These are phyloP conservation scores for Plectrocnemia conspersa DNA, from an alignment of 1,140 invertebrate species.

Conservation along the genomic window DNA sequence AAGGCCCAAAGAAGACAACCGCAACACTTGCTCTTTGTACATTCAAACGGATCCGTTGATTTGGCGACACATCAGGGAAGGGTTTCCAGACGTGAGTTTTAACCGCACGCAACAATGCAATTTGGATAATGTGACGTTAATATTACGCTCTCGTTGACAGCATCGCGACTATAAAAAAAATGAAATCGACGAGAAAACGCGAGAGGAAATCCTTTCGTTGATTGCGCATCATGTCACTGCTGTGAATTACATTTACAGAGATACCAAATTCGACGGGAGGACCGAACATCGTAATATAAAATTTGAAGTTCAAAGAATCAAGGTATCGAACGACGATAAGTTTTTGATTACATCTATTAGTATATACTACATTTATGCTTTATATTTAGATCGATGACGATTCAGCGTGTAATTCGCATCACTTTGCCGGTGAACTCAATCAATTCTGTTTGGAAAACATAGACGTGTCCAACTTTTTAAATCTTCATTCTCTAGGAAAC, in stretches of 20 bases:
- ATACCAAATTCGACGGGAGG: conserved; percentile 87
- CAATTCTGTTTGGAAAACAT: conserved; percentile 97
- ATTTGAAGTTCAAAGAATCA: conserved; percentile 96
- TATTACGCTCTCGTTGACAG: conserved; percentile 43
- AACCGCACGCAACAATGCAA: background rate
- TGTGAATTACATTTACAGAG: conserved; percentile 95
- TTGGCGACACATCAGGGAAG: conserved; percentile 83
- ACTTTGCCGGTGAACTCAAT: conserved; percentile 69
- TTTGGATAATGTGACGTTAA: conserved; percentile 1
- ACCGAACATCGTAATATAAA: conserved; percentile 88
- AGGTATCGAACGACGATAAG: conserved; percentile 55
- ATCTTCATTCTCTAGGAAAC: conserved; percentile 93
- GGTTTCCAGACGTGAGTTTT: conserved; percentile 60
- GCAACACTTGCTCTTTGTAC: conserved; percentile 88
- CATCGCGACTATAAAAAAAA: conserved; percentile 60
- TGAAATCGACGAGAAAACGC: conserved; percentile 75
- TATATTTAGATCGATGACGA: conserved; percentile 75
- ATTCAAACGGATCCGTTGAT: conserved; percentile 97
- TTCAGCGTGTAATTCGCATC: conserved; percentile 62
- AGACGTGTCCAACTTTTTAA: conserved; percentile 98
- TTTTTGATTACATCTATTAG: conserved; percentile 25
- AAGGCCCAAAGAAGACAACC: conserved; percentile 63
- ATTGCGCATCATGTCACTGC: conserved; percentile 98
- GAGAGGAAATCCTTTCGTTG: conserved; percentile 94
- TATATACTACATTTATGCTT: background rate